Base-by-base conservation (phyloP, 2,888 invertebrate species). In the Euzetes globulus region DNA sequence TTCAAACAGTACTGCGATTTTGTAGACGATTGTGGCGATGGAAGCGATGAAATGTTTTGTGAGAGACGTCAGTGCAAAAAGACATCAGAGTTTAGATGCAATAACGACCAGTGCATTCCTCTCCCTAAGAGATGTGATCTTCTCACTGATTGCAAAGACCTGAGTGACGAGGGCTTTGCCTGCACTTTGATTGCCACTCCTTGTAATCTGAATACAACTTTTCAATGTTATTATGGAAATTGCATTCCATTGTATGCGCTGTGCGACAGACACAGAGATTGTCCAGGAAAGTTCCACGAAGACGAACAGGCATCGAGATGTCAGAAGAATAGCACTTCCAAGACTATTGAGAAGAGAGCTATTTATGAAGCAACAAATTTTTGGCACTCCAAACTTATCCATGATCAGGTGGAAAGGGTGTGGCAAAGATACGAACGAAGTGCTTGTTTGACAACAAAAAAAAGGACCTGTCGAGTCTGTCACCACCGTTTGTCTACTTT, bases 1-100 rank as follows among this genome's bases (percentile, higher is more conserved):
- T n/a, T 11, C 19, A 6, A 77, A 17, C 76, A 77, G 68, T 80
- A 80, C 55, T 84, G 84, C 77, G 81, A 84, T 78, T 83, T 81
- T 76, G 80, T 80, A n/a, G 80, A 83, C 75, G 82, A 84, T 76
- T 84, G 84, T 76, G 81, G 82, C 0, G 84, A 84, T 77, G 80
- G 81, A 33, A 82, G 82, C 0, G 84, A 84, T 77, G 84, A 84
- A 75, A 75, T 73, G 27, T 78, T 79, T 22, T 84, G 84, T 77
- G 78, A 68, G 37, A 70, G 71, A 33, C 71, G 83, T 81, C 78
- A 80, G 80, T 80, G 65, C n/a, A 74, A 74, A 27, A 58, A 60
- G 50, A 50, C 76, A 78, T 52, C 76, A 19, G 80, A 80, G 76
- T 79, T 78, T 45, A 78, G 76, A 58, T 83, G 83, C 76, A 76